Evolutionary conservation across 2,113 vertebrate genomes (phyloP).

Genomic region (Tursiops truncatus): DNA sequence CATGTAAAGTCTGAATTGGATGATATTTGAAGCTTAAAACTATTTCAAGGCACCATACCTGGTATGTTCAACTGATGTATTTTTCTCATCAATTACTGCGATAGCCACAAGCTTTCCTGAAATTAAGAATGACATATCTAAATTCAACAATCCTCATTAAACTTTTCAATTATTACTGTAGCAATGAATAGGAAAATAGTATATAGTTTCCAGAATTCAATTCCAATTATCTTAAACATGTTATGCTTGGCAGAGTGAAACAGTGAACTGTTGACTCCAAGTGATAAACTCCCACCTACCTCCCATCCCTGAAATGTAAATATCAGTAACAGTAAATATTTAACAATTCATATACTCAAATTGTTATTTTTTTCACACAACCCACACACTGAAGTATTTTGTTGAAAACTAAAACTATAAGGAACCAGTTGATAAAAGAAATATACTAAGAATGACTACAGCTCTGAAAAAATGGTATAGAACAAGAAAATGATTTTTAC

Average conservation of each 20-base stretch:
- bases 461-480: not conserved
- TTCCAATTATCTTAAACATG: not conserved
- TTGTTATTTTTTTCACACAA: not conserved
- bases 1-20: not conserved
- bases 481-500: not conserved
- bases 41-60: slow-evolving; percentile 86
- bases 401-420: not conserved
- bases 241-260: not conserved
- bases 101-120: slow-evolving; percentile 96
- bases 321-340: not conserved
- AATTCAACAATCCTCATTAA: slow-evolving; percentile 44
- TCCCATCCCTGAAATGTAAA: not conserved
- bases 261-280: not conserved
- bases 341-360: not conserved
- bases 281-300: not conserved
- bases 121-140: slow-evolving; percentile 73
- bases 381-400: not conserved
- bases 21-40: not conserved
- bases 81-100: slow-evolving; percentile 95
- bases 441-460: not conserved
- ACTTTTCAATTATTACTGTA: not conserved
- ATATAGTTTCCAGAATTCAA: not conserved
- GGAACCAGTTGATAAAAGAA: not conserved
- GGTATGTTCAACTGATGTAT: slow-evolving; percentile 89
- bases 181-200: not conserved